A percentile compares a stretch with the other conserved stretches of the same genome.
Evolutionary conservation across 2,888 invertebrate species (phyloP).

Genomic region (Amblyjoppa proteus): DNA sequence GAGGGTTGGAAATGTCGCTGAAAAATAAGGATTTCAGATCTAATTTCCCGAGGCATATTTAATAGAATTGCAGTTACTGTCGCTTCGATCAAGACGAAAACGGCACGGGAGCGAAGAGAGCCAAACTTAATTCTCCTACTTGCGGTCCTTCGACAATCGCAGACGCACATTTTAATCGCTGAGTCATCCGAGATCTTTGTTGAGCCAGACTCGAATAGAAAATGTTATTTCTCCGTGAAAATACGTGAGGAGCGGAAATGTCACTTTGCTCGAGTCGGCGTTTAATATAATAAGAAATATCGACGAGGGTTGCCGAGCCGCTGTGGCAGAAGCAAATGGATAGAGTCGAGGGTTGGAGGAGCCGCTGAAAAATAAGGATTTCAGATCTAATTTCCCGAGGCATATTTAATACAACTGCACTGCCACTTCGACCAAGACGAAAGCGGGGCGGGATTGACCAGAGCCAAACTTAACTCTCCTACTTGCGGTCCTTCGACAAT

Average conservation of each 20-base stretch:
- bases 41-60: slow-evolving; percentile 68
- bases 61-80: too few species aligned
- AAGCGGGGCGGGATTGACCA: too few species aligned
- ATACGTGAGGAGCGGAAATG: background rate
- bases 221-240: background rate
- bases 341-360: slow-evolving; percentile 30
- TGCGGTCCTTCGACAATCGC: slow-evolving; percentile 27
- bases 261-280: background rate
- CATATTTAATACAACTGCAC: slow-evolving; percentile 75
- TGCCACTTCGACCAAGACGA: too few species aligned
- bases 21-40: slow-evolving; percentile 82
- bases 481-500: slow-evolving; percentile 26
- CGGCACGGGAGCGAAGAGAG: too few species aligned
- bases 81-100: too few species aligned
- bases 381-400: slow-evolving; percentile 81
- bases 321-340: slow-evolving; percentile 19
- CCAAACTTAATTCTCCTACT: too few species aligned
- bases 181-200: background rate
- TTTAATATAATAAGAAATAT: background rate
- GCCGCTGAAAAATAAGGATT: slow-evolving; percentile 79
- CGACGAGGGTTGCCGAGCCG: slow-evolving; percentile 40
- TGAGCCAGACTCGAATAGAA: background rate
- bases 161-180: slow-evolving; percentile 2
- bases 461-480: too few species aligned
- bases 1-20: slow-evolving; percentile 42